Evolutionary conservation across 2,797 vertebrate genomes (phyloP), one percentile per base, ranked within the genome.

Genomic region (Harpagifer antarcticus): DNA sequence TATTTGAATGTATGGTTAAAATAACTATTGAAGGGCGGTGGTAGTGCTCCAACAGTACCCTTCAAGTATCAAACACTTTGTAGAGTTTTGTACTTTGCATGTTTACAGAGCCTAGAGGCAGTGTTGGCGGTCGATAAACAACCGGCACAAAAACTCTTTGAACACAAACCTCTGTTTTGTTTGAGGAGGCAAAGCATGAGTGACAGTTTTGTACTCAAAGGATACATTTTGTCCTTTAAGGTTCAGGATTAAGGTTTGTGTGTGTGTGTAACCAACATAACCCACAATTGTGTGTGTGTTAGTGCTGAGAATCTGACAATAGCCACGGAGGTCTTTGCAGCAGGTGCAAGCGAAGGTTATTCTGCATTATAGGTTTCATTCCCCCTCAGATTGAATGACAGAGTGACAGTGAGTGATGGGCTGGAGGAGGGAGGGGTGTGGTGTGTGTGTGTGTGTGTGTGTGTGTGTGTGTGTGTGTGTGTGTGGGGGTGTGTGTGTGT

Each of bases 381-480:
- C 85, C 79, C 74, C 53, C 64, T 71, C 55, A 33, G 58, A 76
- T 50, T 52, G 75, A 55, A 74, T 81, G 79, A 79, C 71, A 78
- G 68, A 5, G 9, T 81, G 86, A 86, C 76, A 87, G 33, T 86
- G 87, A 92, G 71, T 86, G 87, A 91, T 89, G 75, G 59, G 82
- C 23, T 3, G 23, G 23, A 27, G 23, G 23, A 27, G 23, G 23
- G 23, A 27, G 23, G 23, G 23, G 23, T 3, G 23, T 3, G 23
- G 20, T 20, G 20, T 20, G 20, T 20, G 20, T 20, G 20, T 20
- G 20, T 20, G 20, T 20, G 20, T 20, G 20, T 20, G 20, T 20
- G 20, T 20, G 20, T 20, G 20, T 20, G 20, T 20, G 20, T 20
- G 20, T 20, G 20, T 20, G 20, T 20, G 20, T 20, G 20, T 20